Percentiles rank a stretch among this genome's conserved stretches.
These are phyloP conservation scores for Orchesella cincta DNA, from an alignment of 1,140 invertebrate species.

Conservation along the genomic window DNA sequence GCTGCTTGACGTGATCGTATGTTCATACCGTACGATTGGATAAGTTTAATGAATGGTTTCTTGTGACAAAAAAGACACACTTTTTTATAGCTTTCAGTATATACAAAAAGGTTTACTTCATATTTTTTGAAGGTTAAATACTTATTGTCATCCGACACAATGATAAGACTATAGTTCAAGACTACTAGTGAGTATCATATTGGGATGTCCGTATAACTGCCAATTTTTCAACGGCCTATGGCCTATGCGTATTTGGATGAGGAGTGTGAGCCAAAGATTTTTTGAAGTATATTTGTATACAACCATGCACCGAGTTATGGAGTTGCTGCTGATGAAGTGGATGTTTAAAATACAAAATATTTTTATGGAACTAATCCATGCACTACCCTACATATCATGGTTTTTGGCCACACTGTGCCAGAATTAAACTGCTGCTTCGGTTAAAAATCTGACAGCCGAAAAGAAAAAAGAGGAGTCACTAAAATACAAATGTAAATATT, in stretches of 20 bases:
- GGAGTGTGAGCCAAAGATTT: constrained; percentile 21
- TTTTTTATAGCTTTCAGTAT: background rate
- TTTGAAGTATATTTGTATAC: background rate
- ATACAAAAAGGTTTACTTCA: too few species aligned
- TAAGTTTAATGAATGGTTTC: too few species aligned
- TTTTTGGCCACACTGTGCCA: constrained; percentile 25
- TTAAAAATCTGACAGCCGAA: constrained; percentile 26
- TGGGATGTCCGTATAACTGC: background rate
- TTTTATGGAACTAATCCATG: background rate
- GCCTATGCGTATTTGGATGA: background rate
- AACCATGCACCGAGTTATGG: background rate
- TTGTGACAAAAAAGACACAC: too few species aligned
- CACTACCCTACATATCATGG: background rate
- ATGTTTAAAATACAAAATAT: background rate
- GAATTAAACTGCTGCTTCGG: constrained; percentile 2
- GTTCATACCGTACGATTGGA: too few species aligned
- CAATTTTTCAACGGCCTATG: background rate
- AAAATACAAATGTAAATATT: constrained; percentile 21
- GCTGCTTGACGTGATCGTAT: too few species aligned
- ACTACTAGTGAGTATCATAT: background rate
- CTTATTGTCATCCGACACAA: background rate
- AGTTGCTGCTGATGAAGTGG: background rate
- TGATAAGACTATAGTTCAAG: background rate
- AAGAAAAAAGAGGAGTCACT: constrained; percentile 25
- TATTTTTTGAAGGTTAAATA: background rate